A percentile compares a stretch with the other conserved stretches of the same genome.
Evolutionary conservation across 2,888 invertebrate genomes (phyloP).

Genomic region (Nymphalis c-album): DNA sequence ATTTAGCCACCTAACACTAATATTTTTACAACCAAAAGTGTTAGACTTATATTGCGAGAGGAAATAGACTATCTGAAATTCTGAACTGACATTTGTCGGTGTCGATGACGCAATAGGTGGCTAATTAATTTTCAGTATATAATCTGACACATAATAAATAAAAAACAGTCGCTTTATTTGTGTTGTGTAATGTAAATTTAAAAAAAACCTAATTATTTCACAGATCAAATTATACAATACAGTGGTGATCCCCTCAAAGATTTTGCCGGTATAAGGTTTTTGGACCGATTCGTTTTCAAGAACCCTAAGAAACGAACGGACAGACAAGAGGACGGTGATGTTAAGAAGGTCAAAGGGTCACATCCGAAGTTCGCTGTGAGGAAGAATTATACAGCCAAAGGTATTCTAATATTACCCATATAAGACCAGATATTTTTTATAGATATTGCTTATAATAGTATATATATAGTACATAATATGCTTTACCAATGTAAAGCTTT

Average conservation of each 20-base stretch:
- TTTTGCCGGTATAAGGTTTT: conserved; percentile 93
- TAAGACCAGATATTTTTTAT: background rate
- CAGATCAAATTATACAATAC: conserved; percentile 89
- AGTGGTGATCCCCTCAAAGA: conserved; percentile 96
- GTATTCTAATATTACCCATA: conserved; percentile 49
- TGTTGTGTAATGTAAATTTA: too few relatives aligned
- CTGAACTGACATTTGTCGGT: too few relatives aligned
- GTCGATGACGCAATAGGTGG: too few relatives aligned
- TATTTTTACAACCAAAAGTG: too few relatives aligned
- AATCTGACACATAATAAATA: too few relatives aligned
- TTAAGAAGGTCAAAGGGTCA: conserved; percentile 78
- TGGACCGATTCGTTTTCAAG: conserved; percentile 97
- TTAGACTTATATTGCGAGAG: too few relatives aligned
- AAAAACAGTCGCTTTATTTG: background rate
- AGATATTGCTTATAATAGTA: background rate
- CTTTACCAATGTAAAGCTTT: background rate
- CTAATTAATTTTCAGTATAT: too few relatives aligned
- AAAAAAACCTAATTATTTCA: background rate
- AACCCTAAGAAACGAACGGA: conserved; percentile 88
- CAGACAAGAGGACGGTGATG: conserved; percentile 59
- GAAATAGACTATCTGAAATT: too few relatives aligned
- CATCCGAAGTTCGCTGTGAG: conserved; percentile 84
- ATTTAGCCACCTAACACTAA: too few relatives aligned
- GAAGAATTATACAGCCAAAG: conserved; percentile 86
- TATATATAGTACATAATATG: background rate